Evolutionary conservation across 1,140 invertebrate species (phyloP).

Genomic region (Cyrtorhinus lividipennis): DNA sequence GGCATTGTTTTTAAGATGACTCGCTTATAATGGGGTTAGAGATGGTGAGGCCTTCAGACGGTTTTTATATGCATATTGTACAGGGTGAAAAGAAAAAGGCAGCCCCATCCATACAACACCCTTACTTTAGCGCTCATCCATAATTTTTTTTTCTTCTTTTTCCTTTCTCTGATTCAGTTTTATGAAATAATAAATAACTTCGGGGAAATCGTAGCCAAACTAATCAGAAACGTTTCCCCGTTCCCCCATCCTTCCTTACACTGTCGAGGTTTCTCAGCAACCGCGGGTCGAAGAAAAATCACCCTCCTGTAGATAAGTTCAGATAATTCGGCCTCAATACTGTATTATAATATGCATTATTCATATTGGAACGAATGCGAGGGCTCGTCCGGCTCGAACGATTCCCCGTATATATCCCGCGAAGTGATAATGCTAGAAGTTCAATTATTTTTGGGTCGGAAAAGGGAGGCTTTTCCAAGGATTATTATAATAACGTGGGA

Average conservation of each 20-base stretch:
- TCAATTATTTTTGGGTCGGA: background rate
- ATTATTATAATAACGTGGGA: background rate
- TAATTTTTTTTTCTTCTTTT: background rate
- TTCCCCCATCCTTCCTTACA: background rate
- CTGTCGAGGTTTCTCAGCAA: background rate
- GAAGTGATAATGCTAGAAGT: background rate
- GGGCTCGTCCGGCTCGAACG: background rate
- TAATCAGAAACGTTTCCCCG: background rate
- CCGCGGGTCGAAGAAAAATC: background rate
- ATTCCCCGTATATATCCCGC: background rate
- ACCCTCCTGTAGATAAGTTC: background rate
- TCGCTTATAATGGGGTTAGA: slow-evolving; percentile 7
- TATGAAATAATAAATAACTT: background rate
- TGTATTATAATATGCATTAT: background rate
- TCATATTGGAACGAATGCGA: background rate
- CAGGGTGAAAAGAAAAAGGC: background rate
- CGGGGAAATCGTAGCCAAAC: background rate
- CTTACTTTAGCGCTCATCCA: background rate
- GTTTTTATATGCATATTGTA: background rate
- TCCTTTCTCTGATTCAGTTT: background rate
- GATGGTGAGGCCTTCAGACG: background rate
- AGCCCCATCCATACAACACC: background rate
- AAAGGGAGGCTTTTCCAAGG: background rate
- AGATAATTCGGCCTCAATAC: background rate
- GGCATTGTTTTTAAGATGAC: slow-evolving; percentile 19